Conservation (phyloP, 2,888 invertebrate species). For the Scrobipalpa costella region DNA sequence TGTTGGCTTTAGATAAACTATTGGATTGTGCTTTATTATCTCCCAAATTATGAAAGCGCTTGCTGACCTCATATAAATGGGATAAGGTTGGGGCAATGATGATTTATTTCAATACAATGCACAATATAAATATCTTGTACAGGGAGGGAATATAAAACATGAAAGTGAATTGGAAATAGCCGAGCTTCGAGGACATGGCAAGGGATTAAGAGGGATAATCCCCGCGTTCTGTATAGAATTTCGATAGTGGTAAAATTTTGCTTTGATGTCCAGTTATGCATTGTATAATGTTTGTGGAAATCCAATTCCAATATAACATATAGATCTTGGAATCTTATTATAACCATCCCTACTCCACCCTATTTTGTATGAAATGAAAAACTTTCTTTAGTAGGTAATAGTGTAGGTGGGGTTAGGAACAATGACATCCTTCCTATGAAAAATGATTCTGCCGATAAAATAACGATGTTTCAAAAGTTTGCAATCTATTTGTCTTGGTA, state of each 20-base stretch:
- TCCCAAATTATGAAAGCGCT: too few species aligned
- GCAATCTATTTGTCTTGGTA: too few species aligned
- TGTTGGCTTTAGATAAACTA: too few species aligned
- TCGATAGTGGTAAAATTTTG: constrained; percentile 3
- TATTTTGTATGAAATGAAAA: neutral
- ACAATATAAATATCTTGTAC: neutral
- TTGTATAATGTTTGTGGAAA: neutral
- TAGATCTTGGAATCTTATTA: neutral
- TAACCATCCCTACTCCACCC: neutral
- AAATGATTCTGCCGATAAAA: too few species aligned
- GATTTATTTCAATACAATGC: neutral
- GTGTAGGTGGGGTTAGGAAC: too few species aligned
- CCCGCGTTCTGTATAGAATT: neutral
- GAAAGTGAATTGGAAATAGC: neutral
- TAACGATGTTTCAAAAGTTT: too few species aligned
- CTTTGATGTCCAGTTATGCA: constrained; percentile 8
- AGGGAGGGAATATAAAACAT: neutral
- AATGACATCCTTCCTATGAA: too few species aligned
- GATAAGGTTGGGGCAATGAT: neutral
- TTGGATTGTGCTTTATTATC: too few species aligned
- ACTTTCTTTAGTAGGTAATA: neutral
- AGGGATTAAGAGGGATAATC: neutral
- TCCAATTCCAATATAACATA: neutral
- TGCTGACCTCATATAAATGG: too few species aligned
- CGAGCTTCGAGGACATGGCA: neutral